Evolutionary conservation across 1,140 invertebrate genomes (phyloP).

Genomic region (Parasteatoda tepidariorum): DNA sequence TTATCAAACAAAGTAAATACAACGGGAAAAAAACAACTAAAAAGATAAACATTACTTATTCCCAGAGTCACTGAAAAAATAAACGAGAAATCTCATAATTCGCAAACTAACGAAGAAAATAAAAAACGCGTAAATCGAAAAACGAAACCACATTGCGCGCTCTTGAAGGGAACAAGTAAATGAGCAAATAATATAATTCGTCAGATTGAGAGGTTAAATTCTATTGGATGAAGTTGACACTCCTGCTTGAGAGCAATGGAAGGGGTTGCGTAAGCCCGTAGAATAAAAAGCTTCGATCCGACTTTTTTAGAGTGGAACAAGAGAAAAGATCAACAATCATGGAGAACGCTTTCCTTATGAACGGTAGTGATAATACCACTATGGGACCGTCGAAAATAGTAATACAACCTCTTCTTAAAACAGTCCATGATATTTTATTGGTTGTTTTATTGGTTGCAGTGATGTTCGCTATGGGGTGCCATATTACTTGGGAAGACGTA

Average conservation of each 20-base stretch:
- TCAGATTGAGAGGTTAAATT: no score
- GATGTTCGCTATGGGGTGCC: slow-evolving; percentile 68
- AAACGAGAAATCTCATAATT: no score
- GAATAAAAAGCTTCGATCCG: neutral
- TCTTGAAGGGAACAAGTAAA: no score
- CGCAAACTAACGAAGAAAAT: no score
- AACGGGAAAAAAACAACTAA: no score
- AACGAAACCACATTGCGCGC: no score
- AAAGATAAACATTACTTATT: no score
- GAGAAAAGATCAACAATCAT: neutral
- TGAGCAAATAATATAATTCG: no score
- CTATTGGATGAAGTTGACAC: neutral
- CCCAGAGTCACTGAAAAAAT: no score
- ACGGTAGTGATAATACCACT: slow-evolving; percentile 1
- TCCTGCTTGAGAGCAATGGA: neutral
- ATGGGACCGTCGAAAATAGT: neutral
- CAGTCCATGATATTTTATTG: slow-evolving; percentile 64
- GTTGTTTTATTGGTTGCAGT: slow-evolving; percentile 64
- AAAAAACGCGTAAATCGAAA: no score
- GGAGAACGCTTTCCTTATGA: slow-evolving; percentile 14
- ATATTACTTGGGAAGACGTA: slow-evolving; percentile 64
- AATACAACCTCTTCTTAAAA: slow-evolving; percentile 62
- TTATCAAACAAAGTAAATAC: no score
- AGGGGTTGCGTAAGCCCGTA: neutral
- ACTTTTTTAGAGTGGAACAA: neutral